A percentile compares a stretch with the other conserved stretches of the same genome.
Conservation (phyloP, 2,888 invertebrate genomes). For the Tetrapedia diversipes region DNA sequence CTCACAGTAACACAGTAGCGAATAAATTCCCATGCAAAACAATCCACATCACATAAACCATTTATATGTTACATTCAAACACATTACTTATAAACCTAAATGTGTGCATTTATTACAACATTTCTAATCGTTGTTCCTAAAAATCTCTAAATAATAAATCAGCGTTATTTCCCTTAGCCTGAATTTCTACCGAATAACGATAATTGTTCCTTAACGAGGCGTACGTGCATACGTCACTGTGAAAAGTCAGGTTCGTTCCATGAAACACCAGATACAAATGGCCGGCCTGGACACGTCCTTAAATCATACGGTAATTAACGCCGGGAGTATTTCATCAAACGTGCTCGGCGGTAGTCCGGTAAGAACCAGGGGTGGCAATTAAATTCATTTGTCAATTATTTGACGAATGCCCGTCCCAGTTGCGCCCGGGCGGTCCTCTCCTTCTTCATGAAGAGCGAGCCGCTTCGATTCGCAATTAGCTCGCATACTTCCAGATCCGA, state of each 20-base stretch:
- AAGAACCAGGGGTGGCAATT: slow-evolving; percentile 76
- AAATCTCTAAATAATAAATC: no score
- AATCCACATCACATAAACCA: no score
- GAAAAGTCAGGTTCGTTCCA: neutral
- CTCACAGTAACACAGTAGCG: no score
- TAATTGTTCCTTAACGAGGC: neutral
- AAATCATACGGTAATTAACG: slow-evolving; percentile 70
- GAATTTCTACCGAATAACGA: neutral
- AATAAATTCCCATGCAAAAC: no score
- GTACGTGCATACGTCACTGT: neutral
- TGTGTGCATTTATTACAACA: no score
- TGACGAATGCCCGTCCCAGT: slow-evolving; percentile 72
- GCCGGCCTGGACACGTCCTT: slow-evolving; percentile 34
- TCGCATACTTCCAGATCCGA: slow-evolving; percentile 69
- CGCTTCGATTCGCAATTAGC: slow-evolving; percentile 76
- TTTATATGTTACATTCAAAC: no score
- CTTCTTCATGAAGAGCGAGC: slow-evolving; percentile 44
- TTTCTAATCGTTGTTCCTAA: no score
- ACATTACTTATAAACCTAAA: no score
- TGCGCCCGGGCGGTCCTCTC: slow-evolving; percentile 53
- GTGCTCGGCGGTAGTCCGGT: slow-evolving; percentile 38
- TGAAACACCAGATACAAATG: slow-evolving; percentile 28
- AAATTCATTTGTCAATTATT: slow-evolving; percentile 80
- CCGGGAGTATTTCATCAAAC: slow-evolving; percentile 64
- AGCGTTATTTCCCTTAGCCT: no score